Evolutionary conservation across 2,888 invertebrate species (phyloP), one percentile per base, ranked within the genome.

Genomic region (Hyalella azteca): DNA sequence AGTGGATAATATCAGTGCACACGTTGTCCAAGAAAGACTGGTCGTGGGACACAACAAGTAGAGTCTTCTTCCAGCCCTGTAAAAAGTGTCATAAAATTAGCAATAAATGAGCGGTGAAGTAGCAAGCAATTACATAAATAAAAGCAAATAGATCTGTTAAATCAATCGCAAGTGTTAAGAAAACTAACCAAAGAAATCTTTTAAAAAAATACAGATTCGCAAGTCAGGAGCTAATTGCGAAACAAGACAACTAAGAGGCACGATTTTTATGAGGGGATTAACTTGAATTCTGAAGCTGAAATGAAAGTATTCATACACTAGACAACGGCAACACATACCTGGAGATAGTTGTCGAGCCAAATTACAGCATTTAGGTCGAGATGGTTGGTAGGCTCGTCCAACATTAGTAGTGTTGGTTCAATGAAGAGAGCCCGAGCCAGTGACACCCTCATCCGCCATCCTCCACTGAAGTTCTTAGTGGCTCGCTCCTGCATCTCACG

Each of bases 321-420:
- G 13, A 45, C 45, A 11, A 45, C 45, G 9, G 9, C 15, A 45
- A 45, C 15, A 15, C 54, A 22, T 48, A 81, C 83, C 82, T 82
- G 77, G 26, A 89, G 92, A 91, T 89, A 95, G 93, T 99, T 98
- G 88, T 99, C 99, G 80, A 99, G 91, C 99, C 99, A 99, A 91
- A 99, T 99, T 77, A 99, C 99, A 85, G 99, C 99, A 87, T 99
- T 99, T 81, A 99, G 91, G 91, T 99, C 99, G 86, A 99, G 93
- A 89, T 99, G 99, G 90, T 99, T 99, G 0, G 99, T 99, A 85
- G 99, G 99, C 91, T 99, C 99, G 89, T 99, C 99, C 45, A 99
- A 92, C 88, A 99, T 90, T 39, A 99, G 89, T n/a, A 99, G 89
- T 1, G 98, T 98, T 0, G 99, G 99, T 89, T 98, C 98, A 82